phyloP scores from a whole-genome alignment of 2,797 vertebrate species.

The Australoheros facetus region DNA sequence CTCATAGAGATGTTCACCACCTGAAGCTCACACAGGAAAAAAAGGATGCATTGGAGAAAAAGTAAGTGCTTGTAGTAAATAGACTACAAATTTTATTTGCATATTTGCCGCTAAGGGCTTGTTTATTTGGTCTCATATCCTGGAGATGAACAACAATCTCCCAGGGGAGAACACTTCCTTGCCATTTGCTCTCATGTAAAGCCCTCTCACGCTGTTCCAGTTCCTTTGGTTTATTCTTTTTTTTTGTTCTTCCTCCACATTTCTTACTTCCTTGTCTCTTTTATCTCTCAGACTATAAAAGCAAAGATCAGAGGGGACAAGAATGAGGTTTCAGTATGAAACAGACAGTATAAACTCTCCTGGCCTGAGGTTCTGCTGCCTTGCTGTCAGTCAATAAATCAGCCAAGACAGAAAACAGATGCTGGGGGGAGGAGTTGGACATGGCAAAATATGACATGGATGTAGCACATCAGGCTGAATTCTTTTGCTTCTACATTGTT shows the following conservation, averaged over 20 bases:
- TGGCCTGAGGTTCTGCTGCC: conserved; percentile 32
- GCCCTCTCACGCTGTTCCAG: not conserved
- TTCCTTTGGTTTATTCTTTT: not conserved
- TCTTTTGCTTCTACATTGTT: not conserved
- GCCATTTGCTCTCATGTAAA: conserved; percentile 26
- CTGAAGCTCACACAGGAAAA: not conserved
- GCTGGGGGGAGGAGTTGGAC: not conserved
- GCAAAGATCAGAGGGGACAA: conserved; percentile 34
- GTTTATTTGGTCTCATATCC: conserved; percentile 7
- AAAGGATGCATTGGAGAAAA: not conserved
- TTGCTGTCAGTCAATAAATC: conserved; percentile 47
- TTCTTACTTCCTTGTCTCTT: not conserved
- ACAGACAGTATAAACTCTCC: conserved; percentile 30
- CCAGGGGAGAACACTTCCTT: conserved; percentile 8
- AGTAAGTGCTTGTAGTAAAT: not conserved
- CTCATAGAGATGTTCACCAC: not conserved
- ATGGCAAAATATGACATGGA: not conserved
- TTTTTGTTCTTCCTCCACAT: conserved; percentile 7
- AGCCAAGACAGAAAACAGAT: conserved; percentile 55
- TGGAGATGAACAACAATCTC: conserved; percentile 15
- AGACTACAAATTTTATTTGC: not conserved
- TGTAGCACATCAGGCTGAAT: not conserved
- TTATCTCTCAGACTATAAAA: conserved; percentile 17
- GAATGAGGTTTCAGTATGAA: conserved; percentile 36
- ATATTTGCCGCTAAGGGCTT: not conserved